A percentile compares a stretch with the other conserved stretches of the same genome.
Evolutionary conservation across 2,113 vertebrate species (phyloP).

Genomic region (Microcebus lehilahytsara): DNA sequence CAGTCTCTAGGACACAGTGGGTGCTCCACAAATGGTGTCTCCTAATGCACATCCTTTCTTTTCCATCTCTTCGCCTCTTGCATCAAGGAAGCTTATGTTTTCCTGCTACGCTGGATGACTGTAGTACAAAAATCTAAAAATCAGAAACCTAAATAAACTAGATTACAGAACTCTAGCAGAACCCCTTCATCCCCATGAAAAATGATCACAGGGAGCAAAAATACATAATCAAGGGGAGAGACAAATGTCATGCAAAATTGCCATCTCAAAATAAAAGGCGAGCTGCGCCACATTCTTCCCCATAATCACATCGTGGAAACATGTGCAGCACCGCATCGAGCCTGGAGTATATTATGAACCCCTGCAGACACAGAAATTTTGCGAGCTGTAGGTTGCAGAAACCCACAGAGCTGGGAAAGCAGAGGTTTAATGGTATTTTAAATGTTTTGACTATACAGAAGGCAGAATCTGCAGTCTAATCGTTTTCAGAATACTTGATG

Average conservation of each 20-base stretch:
- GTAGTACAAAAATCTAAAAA: not conserved
- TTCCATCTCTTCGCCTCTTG: not conserved
- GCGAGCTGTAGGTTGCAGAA: conserved; percentile 80
- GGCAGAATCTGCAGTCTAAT: conserved; percentile 76
- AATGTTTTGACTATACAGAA: conserved; percentile 83
- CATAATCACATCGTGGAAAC: conserved; percentile 72
- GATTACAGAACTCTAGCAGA: conserved; percentile 62
- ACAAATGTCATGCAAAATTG: conserved; percentile 79
- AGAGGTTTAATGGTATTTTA: conserved; percentile 84
- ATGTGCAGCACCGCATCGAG: conserved; percentile 43
- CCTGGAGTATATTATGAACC: conserved; percentile 76
- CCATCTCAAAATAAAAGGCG: conserved; percentile 71
- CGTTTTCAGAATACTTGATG: conserved; percentile 71
- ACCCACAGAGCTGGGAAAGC: conserved; percentile 79
- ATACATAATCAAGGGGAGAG: conserved; percentile 79
- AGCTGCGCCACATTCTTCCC: conserved; percentile 54
- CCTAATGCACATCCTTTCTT: not conserved
- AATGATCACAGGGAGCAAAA: conserved; percentile 74
- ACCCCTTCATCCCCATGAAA: conserved; percentile 61
- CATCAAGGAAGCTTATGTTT: not conserved
- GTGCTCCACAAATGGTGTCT: not conserved
- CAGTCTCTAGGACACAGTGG: not conserved
- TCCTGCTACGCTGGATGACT: not conserved
- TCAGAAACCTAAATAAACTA: conserved; percentile 69
- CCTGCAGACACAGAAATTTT: conserved; percentile 82